Evolutionary conservation across 2,113 vertebrate species (phyloP), one percentile per base, ranked within the genome.

Genomic region (Mungos mungo): DNA sequence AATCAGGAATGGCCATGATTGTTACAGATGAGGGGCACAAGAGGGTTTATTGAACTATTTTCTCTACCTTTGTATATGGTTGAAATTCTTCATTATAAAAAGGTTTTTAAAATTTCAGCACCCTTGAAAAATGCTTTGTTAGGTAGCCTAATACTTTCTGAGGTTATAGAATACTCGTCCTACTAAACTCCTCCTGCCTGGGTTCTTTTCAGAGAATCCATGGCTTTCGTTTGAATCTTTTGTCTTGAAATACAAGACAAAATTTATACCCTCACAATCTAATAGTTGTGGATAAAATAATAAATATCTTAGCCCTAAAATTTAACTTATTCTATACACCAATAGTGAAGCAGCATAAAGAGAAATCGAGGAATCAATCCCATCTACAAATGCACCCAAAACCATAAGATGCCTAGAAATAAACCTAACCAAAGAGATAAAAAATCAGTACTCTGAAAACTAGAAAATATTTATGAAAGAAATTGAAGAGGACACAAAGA

Each of bases 81-180:
- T 74, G 60, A 76, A 68, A 50, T 87, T 76, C 74, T 82, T 83
- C 57, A 91, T 33, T 88, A 68, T 50, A 77, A 88, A 74, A 92
- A 60, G 19, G 27, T 60, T 77, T 93, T 50, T 3, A n/a, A 91
- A 96, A 92, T 94, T 82, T 63, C n/a, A 77, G 21, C 21, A 69
- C 60, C 31, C 47, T 38, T 88, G 83, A 88, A 82, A 82, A 96
- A 82, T 29, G 66, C 29, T 90, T 54, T 95, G 29, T 88, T 83
- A 91, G 4, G 11, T 33, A 83, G 87, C 57, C 91, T 31, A 71
- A 41, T 63, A 90, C 92, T 92, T 92, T 65, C 69, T 79, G 65
- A 80, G 38, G 65, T 27, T 77, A 45, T 5, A 65, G 33, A 87
- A 52, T 27, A 23, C 29, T 91, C 69, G 81, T 90, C 50, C 82